Percentiles rank a stretch among this genome's conserved stretches.
These are phyloP conservation scores for Mimachlamys varia DNA, from an alignment of 2,888 invertebrate species.

Conservation along the genomic window DNA sequence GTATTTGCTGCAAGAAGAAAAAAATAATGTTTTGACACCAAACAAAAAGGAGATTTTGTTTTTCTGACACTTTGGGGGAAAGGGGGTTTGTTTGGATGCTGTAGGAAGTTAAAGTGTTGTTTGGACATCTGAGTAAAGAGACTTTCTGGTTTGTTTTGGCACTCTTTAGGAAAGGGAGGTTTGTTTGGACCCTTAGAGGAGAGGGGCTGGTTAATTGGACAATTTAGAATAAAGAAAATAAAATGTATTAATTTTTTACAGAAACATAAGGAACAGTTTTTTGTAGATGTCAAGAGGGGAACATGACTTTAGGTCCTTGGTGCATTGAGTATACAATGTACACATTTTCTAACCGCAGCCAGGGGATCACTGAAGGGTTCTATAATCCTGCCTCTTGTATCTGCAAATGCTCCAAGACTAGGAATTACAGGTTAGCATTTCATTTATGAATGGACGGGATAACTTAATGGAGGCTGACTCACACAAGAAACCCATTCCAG, in stretches of 20 bases:
- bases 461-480: background rate
- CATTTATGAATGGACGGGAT: conserved; percentile 1
- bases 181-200: background rate
- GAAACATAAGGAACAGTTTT: too few species aligned
- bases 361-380: background rate
- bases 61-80: background rate
- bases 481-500: background rate
- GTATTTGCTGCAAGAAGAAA: background rate
- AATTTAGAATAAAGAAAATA: background rate
- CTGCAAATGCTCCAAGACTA: background rate
- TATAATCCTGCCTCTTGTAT: background rate
- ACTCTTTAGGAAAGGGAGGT: background rate
- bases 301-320: too few species aligned
- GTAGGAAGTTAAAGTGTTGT: background rate
- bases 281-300: too few species aligned
- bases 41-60: background rate
- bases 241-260: too few species aligned
- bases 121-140: background rate
- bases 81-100: background rate
- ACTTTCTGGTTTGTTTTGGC: too few species aligned
- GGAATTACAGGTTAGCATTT: background rate
- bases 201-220: background rate
- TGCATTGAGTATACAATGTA: too few species aligned
- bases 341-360: background rate
- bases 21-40: background rate